phyloP scores from a whole-genome alignment of 2,888 invertebrate genomes.

The Marronus borbonicus region DNA sequence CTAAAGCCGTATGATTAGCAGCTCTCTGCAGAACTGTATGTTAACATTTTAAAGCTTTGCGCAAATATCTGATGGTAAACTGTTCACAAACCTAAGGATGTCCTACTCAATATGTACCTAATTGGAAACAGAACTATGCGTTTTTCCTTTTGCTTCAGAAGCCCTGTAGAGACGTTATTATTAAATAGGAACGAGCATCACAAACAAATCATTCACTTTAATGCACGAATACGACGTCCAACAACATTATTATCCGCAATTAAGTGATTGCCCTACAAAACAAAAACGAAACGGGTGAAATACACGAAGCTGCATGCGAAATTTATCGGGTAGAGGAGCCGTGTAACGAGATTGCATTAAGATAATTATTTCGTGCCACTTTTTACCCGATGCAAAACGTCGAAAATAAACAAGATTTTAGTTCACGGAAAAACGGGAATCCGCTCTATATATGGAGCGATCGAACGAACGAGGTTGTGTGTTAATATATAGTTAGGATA shows the following conservation, averaged over 20 bases:
- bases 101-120: no score
- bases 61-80: no score
- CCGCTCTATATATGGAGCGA: no score
- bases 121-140: no score
- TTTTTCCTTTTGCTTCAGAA: no score
- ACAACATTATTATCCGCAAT: conserved; percentile 13
- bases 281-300: conserved; percentile 1
- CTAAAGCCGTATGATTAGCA: no score
- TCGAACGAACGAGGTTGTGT: not conserved
- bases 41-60: no score
- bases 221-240: not conserved
- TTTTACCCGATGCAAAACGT: not conserved
- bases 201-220: not conserved
- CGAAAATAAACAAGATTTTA: not conserved
- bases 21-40: no score
- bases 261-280: conserved; percentile 6
- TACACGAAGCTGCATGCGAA: conserved; percentile 16
- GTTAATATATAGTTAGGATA: not conserved
- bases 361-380: conserved; percentile 8
- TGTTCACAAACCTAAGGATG: no score
- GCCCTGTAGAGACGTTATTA: not conserved
- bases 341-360: conserved; percentile 2
- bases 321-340: conserved; percentile 5
- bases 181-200: not conserved
- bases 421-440: not conserved